Conservation (phyloP, 1,140 invertebrate genomes). For the Calephelis nemesis region DNA sequence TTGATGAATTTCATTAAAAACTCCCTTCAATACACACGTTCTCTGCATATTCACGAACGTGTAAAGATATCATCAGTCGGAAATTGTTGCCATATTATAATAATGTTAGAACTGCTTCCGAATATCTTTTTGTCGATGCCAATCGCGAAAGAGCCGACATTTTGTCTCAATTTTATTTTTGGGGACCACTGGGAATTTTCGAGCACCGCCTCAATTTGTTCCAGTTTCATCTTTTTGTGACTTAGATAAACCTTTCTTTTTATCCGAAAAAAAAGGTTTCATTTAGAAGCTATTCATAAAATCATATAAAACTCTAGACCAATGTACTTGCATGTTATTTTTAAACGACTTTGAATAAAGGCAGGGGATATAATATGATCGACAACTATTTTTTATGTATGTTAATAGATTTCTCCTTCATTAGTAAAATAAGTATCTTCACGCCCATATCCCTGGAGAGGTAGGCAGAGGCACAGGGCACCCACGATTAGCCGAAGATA, state of each 20-base stretch:
- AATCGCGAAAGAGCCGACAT: slow-evolving; percentile 2
- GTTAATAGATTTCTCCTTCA: too few species aligned
- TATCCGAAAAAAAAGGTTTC: slow-evolving; percentile 2
- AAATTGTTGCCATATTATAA: slow-evolving; percentile 5
- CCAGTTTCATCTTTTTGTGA: slow-evolving; percentile 5
- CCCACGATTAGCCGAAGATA: too few species aligned
- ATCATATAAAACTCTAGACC: background rate
- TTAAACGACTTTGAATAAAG: background rate
- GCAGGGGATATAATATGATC: too few species aligned
- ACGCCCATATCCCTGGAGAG: too few species aligned
- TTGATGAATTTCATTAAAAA: too few species aligned
- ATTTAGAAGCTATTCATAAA: background rate
- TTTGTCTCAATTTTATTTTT: slow-evolving; percentile 10
- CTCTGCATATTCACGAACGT: too few species aligned
- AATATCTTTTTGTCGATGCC: background rate
- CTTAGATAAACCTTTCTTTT: slow-evolving; percentile 3
- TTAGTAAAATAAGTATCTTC: too few species aligned
- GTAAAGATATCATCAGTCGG: slow-evolving; percentile 2
- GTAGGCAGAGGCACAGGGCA: too few species aligned
- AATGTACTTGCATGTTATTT: background rate
- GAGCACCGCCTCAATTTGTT: background rate
- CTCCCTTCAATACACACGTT: too few species aligned
- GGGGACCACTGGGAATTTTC: slow-evolving; percentile 1
- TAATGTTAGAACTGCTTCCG: background rate
- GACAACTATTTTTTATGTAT: too few species aligned